phyloP scores from a whole-genome alignment of 2,888 invertebrate species.

The Dichetophora obliterata region DNA sequence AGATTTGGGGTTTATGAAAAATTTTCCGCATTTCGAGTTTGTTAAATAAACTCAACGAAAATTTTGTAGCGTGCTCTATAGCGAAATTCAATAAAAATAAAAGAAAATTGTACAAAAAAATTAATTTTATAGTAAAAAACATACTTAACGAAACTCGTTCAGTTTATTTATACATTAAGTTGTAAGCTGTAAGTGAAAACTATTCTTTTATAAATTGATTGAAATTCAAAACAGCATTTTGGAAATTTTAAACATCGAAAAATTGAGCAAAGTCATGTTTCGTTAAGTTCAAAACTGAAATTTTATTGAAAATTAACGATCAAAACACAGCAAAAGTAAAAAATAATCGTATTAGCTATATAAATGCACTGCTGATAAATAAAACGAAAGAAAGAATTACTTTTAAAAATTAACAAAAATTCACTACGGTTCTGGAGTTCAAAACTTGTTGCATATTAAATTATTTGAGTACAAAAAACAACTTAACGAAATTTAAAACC shows the following conservation, averaged over 20 bases:
- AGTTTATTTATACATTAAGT: neutral
- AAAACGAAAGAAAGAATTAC: neutral
- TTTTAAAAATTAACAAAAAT: neutral
- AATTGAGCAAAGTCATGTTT: neutral
- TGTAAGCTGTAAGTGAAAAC: neutral
- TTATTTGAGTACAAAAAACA: too few species aligned
- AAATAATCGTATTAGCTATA: too few species aligned
- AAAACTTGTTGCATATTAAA: too few species aligned
- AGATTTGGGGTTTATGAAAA: neutral
- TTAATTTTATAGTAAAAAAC: neutral
- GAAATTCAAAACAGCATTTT: too few species aligned
- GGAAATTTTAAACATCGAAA: too few species aligned
- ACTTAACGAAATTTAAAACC: constrained; percentile 1
- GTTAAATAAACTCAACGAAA: neutral
- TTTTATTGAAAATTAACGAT: too few species aligned
- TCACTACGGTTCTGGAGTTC: too few species aligned
- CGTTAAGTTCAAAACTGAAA: neutral
- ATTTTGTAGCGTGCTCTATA: neutral
- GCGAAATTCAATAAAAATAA: too few species aligned
- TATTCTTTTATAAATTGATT: too few species aligned
- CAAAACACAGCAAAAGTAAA: too few species aligned
- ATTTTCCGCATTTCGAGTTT: neutral
- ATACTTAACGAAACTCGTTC: neutral
- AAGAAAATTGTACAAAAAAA: too few species aligned
- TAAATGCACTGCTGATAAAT: too few species aligned